phyloP scores from a whole-genome alignment of 1,140 invertebrate species.

The Eumaeus atala region DNA sequence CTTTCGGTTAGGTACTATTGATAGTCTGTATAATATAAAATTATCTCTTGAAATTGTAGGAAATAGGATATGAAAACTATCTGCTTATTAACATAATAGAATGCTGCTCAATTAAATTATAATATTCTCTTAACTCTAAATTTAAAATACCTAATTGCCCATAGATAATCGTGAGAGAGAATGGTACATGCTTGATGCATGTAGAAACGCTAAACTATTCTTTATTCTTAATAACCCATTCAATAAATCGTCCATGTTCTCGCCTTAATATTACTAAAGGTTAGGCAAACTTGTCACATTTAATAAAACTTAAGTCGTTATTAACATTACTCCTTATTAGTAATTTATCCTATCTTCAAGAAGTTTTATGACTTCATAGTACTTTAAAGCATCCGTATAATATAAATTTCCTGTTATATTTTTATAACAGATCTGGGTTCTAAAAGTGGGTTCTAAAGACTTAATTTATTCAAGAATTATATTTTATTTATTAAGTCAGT shows the following conservation, averaged over 20 bases:
- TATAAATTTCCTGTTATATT: too few relatives aligned
- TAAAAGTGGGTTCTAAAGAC: constrained; percentile 26
- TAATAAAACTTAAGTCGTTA: constrained; percentile 25
- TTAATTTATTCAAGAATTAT: constrained; percentile 22
- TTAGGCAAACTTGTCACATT: constrained; percentile 33
- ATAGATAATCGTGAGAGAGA: too few relatives aligned
- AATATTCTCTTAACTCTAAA: too few relatives aligned
- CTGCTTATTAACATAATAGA: too few relatives aligned
- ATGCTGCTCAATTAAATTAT: too few relatives aligned
- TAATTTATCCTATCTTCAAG: constrained; percentile 20
- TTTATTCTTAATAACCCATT: constrained; percentile 31
- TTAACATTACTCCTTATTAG: constrained; percentile 30
- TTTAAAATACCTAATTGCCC: too few relatives aligned
- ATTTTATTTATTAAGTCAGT: constrained; percentile 24
- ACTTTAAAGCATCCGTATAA: constrained; percentile 31
- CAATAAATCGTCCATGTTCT: constrained; percentile 33
- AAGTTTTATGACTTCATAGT: constrained; percentile 25
- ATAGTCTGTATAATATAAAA: too few relatives aligned
- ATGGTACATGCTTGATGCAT: constrained; percentile 27
- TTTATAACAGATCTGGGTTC: constrained; percentile 29
- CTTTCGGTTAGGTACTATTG: too few relatives aligned
- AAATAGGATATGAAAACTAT: too few relatives aligned
- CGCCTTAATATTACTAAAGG: constrained; percentile 28
- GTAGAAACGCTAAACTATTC: constrained; percentile 36
- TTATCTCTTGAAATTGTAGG: too few relatives aligned